phyloP scores from a whole-genome alignment of 2,888 invertebrate species.

The Scelioninae gen. 2 region DNA sequence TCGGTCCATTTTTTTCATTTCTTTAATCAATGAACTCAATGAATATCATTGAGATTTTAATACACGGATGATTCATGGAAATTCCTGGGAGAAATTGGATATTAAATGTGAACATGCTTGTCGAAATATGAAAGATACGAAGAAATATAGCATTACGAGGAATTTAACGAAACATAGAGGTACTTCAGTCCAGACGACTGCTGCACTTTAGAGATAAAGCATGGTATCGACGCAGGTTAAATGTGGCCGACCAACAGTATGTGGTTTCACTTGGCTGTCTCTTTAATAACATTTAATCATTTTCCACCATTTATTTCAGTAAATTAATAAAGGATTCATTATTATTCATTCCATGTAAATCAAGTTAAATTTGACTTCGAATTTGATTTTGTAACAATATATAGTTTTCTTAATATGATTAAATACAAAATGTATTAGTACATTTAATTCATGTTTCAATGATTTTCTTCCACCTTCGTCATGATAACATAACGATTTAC shows the following conservation, averaged over 20 bases:
- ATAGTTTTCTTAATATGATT: no score
- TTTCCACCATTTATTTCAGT: constrained; percentile 65
- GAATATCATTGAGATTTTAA: constrained; percentile 6
- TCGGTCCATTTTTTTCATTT: no score
- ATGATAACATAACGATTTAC: background rate
- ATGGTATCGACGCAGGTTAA: constrained; percentile 63
- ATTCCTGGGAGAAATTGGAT: constrained; percentile 2
- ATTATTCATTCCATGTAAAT: background rate
- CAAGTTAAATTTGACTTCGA: background rate
- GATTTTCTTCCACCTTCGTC: no score
- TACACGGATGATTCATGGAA: background rate
- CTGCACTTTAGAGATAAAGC: constrained; percentile 71
- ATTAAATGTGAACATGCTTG: constrained; percentile 2
- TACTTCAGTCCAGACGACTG: constrained; percentile 54
- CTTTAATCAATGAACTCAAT: background rate
- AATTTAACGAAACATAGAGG: constrained; percentile 46
- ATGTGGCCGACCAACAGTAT: constrained; percentile 64
- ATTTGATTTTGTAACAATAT: no score
- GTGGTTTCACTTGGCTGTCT: constrained; percentile 63
- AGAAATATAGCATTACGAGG: constrained; percentile 21
- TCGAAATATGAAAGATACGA: constrained; percentile 26
- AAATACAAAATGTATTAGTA: no score
- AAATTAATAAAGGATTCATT: constrained; percentile 7
- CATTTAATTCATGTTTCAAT: no score
- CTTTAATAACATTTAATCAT: constrained; percentile 68